Evolutionary conservation across 2,797 vertebrate species (phyloP).

Genomic region (Myripristis jacobus): DNA sequence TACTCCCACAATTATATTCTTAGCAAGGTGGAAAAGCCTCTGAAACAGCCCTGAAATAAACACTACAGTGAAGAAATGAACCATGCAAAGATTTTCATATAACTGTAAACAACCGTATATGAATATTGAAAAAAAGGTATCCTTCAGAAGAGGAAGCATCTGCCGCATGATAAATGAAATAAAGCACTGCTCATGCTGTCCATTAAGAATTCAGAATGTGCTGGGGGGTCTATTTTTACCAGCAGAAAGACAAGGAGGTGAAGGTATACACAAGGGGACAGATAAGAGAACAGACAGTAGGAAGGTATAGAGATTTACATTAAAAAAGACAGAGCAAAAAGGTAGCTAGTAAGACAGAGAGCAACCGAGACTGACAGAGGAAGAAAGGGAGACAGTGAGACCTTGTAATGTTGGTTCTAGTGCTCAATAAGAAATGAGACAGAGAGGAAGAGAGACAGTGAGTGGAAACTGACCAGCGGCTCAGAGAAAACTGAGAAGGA

Average conservation of each 20-base stretch:
- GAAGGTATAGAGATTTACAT: constrained; percentile 2
- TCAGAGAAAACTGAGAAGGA: constrained; percentile 31
- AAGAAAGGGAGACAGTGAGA: constrained; percentile 14
- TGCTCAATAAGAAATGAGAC: background rate
- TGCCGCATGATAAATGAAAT: background rate
- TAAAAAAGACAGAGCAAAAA: constrained; percentile 18
- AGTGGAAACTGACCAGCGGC: constrained; percentile 32
- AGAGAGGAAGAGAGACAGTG: background rate
- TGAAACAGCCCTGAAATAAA: too few species aligned
- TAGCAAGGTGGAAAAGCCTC: too few species aligned
- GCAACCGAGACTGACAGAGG: background rate
- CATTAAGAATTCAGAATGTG: constrained; percentile 15
- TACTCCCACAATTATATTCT: too few species aligned
- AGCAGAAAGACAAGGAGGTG: constrained; percentile 11
- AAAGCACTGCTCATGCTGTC: background rate
- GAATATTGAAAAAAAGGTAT: too few species aligned
- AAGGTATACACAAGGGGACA: constrained; percentile 15
- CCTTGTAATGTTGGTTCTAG: too few species aligned
- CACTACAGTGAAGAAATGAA: too few species aligned
- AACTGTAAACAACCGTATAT: too few species aligned
- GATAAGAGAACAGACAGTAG: background rate
- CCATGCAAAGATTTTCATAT: too few species aligned
- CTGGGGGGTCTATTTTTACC: constrained; percentile 47
- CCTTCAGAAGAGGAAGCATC: constrained; percentile 2
- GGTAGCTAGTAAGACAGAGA: constrained; percentile 10